Evolutionary conservation across 2,113 vertebrate genomes (phyloP).

Genomic region (Chaetodon trifascialis): DNA sequence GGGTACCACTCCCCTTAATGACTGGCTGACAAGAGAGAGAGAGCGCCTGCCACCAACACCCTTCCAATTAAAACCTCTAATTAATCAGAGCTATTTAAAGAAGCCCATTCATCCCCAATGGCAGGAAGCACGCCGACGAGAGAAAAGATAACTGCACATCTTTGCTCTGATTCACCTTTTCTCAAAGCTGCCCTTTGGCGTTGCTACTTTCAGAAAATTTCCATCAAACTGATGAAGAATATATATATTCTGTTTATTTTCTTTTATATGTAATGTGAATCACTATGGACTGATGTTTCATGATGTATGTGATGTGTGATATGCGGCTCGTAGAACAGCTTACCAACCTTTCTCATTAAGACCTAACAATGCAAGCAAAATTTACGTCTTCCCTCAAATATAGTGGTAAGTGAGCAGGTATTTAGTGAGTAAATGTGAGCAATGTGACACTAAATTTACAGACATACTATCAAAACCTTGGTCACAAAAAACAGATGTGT

Average conservation of each 20-base stretch:
- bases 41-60: conserved; percentile 58
- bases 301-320: background rate
- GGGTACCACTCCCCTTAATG: conserved; percentile 57
- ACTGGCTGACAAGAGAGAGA: conserved; percentile 39
- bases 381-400: background rate
- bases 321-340: background rate
- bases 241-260: background rate
- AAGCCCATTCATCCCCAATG: conserved; percentile 74
- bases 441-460: background rate
- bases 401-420: background rate
- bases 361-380: background rate
- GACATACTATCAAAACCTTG: background rate
- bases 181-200: conserved; percentile 48
- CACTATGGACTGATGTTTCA: background rate
- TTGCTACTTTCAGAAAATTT: conserved; percentile 22
- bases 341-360: background rate
- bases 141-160: conserved; percentile 62
- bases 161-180: conserved; percentile 71
- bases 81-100: conserved; percentile 86
- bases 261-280: background rate
- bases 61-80: conserved; percentile 82
- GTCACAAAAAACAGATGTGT: background rate
- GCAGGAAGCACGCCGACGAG: conserved; percentile 60
- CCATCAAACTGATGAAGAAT: background rate
- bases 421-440: background rate